phyloP scores from a whole-genome alignment of 2,797 vertebrate genomes.

The Monodelphis domestica region DNA sequence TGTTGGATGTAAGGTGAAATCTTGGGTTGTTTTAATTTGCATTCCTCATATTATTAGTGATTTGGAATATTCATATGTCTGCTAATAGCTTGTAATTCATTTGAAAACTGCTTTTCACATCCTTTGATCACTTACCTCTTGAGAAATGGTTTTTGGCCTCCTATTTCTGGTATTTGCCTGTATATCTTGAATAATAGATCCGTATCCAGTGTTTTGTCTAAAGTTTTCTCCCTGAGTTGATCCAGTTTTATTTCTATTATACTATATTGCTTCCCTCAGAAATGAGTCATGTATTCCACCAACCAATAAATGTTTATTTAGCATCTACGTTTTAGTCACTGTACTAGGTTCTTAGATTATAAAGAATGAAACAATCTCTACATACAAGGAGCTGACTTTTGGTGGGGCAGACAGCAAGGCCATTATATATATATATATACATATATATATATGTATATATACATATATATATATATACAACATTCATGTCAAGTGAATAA shows the following conservation, averaged over 20 bases:
- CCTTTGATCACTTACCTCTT: background rate
- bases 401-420: background rate
- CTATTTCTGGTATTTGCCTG: background rate
- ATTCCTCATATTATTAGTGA: background rate
- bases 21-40: background rate
- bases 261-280: background rate
- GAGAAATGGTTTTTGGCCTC: background rate
- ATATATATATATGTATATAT: too few relatives aligned
- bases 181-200: background rate
- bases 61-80: background rate
- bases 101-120: background rate
- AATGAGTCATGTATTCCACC: background rate
- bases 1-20: background rate
- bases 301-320: background rate
- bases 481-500: background rate
- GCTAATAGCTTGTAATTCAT: background rate
- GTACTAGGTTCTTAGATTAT: background rate
- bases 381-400: background rate
- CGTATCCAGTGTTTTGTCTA: background rate
- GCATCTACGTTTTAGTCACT: background rate
- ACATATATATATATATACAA: background rate
- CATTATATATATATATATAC: too few relatives aligned
- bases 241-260: background rate
- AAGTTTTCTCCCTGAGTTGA: background rate
- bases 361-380: background rate